phyloP scores from a whole-genome alignment of 2,888 invertebrate species.

The Synanthedon vespiformis region DNA sequence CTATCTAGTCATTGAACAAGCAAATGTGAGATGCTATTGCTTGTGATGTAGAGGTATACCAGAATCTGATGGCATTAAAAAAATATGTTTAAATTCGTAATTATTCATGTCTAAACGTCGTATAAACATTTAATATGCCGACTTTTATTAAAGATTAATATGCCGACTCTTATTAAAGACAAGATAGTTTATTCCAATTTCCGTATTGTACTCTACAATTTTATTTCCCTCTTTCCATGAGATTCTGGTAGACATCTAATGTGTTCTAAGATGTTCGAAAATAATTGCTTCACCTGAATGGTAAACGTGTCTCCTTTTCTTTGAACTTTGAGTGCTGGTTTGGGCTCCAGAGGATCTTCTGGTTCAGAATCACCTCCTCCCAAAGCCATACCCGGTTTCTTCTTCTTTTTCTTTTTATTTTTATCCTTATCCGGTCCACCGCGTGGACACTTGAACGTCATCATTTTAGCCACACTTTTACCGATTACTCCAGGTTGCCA shows the following conservation, averaged over 20 bases:
- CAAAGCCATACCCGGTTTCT: constrained; percentile 17
- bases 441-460: constrained; percentile 53
- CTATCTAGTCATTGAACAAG: too few relatives aligned
- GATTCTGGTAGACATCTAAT: too few relatives aligned
- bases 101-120: too few relatives aligned
- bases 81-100: too few relatives aligned
- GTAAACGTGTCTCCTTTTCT: constrained; percentile 75
- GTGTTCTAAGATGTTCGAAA: background rate
- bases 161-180: too few relatives aligned
- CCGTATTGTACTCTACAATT: too few relatives aligned
- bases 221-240: too few relatives aligned
- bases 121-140: too few relatives aligned
- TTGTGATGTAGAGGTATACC: too few relatives aligned
- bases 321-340: constrained; percentile 74
- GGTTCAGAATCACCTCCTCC: constrained; percentile 56
- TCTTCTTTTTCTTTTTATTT: constrained; percentile 47
- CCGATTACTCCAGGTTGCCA: constrained; percentile 71
- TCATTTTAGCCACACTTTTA: constrained; percentile 55
- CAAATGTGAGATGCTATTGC: background rate
- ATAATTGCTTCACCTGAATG: constrained; percentile 55
- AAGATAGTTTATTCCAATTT: too few relatives aligned
- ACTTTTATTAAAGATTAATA: too few relatives aligned
- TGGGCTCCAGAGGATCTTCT: constrained; percentile 63
- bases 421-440: constrained; percentile 46
- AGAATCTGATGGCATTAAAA: too few relatives aligned